A percentile compares a stretch with the other conserved stretches of the same genome.
Evolutionary conservation across 2,888 invertebrate genomes (phyloP).

Genomic region (Cremastinae sp.): DNA sequence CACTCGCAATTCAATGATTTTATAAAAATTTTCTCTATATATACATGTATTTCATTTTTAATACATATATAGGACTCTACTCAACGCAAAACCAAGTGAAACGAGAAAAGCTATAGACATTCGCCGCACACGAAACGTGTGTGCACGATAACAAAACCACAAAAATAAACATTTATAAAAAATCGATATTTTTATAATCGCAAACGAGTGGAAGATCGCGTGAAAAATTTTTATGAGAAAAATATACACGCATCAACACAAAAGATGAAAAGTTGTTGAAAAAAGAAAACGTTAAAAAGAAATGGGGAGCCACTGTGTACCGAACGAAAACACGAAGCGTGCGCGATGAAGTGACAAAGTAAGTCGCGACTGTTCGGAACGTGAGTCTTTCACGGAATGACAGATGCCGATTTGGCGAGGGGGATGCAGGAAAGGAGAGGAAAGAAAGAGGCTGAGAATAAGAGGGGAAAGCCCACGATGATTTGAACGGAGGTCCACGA

Average conservation of each 20-base stretch:
- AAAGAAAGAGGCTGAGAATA: neutral
- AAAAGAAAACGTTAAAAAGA: neutral
- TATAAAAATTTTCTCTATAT: constrained; percentile 5
- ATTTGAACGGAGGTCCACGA: constrained; percentile 26
- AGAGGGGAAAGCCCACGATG: constrained; percentile 37
- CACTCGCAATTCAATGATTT: constrained; percentile 12
- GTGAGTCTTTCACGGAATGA: constrained; percentile 70
- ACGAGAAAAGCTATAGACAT: too few species aligned
- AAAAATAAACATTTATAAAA: too few species aligned
- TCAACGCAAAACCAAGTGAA: neutral
- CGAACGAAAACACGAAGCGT: neutral
- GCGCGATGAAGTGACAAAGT: constrained; percentile 43
- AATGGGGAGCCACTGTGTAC: neutral
- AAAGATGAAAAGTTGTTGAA: neutral
- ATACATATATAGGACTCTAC: neutral
- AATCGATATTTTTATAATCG: too few species aligned
- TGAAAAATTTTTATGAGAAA: too few species aligned
- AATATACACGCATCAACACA: too few species aligned
- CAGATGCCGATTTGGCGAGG: constrained; percentile 65
- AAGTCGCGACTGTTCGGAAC: constrained; percentile 63
- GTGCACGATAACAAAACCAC: too few species aligned
- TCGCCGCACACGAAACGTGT: too few species aligned
- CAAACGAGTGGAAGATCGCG: too few species aligned
- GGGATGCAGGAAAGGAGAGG: constrained; percentile 3
- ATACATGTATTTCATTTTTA: neutral